Percentiles rank a stretch among this genome's conserved stretches.
phyloP scores from a whole-genome alignment of 2,888 invertebrate species.

The Eumerus sabulonum region DNA sequence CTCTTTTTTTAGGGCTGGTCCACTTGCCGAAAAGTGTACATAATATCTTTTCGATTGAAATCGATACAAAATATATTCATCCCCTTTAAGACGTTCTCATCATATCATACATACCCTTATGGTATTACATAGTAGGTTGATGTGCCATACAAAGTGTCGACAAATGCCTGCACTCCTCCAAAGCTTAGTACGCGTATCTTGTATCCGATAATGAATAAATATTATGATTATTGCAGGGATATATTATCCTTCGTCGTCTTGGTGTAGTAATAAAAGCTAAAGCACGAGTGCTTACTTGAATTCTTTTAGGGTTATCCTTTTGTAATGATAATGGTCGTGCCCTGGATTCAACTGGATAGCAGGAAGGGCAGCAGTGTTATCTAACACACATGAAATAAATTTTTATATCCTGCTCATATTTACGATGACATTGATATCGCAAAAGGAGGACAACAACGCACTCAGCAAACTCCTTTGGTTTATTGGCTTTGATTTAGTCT shows the following conservation, averaged over 20 bases:
- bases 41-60: not conserved
- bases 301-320: slow-evolving; percentile 65
- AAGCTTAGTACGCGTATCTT: slow-evolving; percentile 8
- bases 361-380: slow-evolving; percentile 61
- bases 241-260: slow-evolving; percentile 49
- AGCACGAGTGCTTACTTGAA: slow-evolving; percentile 53
- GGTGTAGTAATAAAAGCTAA: slow-evolving; percentile 52
- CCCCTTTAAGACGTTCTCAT: no score
- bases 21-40: not conserved
- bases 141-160: slow-evolving; percentile 65
- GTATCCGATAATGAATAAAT: slow-evolving; percentile 60
- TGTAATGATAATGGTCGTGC: slow-evolving; percentile 63
- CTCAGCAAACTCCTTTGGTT: slow-evolving; percentile 52
- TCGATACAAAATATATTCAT: slow-evolving; percentile 5
- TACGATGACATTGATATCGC: slow-evolving; percentile 68
- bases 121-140: slow-evolving; percentile 9
- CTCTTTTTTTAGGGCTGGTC: not conserved
- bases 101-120: no score
- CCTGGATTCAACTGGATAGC: slow-evolving; percentile 45
- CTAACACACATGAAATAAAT: slow-evolving; percentile 68
- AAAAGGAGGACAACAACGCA: slow-evolving; percentile 59
- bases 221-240: slow-evolving; percentile 66
- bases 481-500: slow-evolving; percentile 65
- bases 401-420: slow-evolving; percentile 68
- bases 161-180: slow-evolving; percentile 38